These are phyloP conservation scores for Neotoma lepida DNA, from an alignment of 2,113 vertebrate species.

Conservation along the genomic window DNA sequence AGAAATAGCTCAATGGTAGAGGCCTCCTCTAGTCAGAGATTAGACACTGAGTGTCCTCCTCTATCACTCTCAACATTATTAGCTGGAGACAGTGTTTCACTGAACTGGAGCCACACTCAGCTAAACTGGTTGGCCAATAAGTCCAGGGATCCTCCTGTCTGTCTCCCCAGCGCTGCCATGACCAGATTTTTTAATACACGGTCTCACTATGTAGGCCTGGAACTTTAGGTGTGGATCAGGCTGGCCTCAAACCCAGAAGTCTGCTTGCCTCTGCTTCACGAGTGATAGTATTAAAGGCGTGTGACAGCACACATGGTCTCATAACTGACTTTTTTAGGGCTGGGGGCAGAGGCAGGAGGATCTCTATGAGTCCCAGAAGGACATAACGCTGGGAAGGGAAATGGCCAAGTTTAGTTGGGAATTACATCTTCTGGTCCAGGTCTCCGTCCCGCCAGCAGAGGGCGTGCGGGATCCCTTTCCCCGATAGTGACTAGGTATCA, in stretches of 20 bases:
- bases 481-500: neutral
- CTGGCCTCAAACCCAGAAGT: neutral
- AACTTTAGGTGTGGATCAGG: neutral
- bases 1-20: neutral
- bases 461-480: slow-evolving; percentile 13
- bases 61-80: neutral
- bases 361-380: neutral
- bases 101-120: neutral
- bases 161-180: neutral
- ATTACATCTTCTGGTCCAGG: neutral
- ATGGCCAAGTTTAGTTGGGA: neutral
- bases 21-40: neutral
- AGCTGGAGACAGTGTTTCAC: neutral
- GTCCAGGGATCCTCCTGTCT: neutral
- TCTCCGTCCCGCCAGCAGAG: slow-evolving; percentile 56
- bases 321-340: no score
- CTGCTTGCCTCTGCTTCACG: no score
- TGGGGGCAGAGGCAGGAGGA: neutral
- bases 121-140: neutral
- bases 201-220: neutral
- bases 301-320: neutral
- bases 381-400: neutral
- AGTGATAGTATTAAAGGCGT: neutral
- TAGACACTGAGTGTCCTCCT: neutral
- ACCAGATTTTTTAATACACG: neutral